A percentile compares a stretch with the other conserved stretches of the same genome.
Conservation (phyloP, 2,797 vertebrate genomes). For the Tapera naevia region DNA sequence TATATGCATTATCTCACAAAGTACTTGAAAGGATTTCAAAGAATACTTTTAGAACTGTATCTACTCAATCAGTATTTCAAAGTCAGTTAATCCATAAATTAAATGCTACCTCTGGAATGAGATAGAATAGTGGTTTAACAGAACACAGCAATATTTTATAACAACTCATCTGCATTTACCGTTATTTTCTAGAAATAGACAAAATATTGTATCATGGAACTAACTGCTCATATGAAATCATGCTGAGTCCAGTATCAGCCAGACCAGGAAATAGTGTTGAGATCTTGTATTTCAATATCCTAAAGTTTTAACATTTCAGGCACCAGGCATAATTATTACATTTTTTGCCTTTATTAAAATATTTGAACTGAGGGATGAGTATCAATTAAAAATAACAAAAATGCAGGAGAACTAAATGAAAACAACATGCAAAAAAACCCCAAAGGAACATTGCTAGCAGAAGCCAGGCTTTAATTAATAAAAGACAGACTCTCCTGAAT, state of each 20-base stretch:
- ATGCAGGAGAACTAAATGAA: not conserved
- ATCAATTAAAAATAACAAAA: not conserved
- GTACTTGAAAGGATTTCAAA: not conserved
- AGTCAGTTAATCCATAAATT: not conserved
- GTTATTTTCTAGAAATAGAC: not conserved
- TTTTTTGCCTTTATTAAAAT: not conserved
- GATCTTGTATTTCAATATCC: not conserved
- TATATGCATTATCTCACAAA: not conserved
- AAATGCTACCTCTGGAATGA: not conserved
- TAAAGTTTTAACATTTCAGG: not conserved
- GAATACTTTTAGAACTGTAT: not conserved
- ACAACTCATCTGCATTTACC: not conserved
- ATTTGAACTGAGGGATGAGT: not conserved
- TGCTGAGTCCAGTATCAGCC: not conserved
- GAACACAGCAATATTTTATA: not conserved
- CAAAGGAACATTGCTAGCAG: not conserved
- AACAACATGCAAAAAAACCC: fast-evolving
- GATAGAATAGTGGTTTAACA: not conserved
- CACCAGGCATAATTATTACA: not conserved
- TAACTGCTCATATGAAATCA: not conserved
- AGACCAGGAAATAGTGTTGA: slow-evolving; percentile 9
- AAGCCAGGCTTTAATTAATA: not conserved
- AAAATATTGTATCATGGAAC: not conserved
- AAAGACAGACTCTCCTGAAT: not conserved
- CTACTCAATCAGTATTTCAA: not conserved